Base-by-base conservation (phyloP, 2,113 vertebrate species). In the Dolichotis patagonum region DNA sequence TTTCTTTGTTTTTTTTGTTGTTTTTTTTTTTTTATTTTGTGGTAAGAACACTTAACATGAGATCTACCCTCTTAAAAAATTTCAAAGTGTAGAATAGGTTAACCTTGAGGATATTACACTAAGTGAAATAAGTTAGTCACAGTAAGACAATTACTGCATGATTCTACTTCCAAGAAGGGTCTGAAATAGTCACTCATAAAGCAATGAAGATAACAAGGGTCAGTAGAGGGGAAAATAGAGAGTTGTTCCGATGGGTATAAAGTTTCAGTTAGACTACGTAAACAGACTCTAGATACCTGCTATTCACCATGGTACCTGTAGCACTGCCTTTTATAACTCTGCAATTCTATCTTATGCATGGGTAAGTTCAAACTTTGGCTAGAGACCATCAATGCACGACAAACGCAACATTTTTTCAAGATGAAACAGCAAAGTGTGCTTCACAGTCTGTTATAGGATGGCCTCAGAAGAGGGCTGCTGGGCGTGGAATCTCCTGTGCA, bases 371-470 rank as follows among this genome's bases (percentile, higher is more conserved):
- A 60, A 60, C 16, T 83, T 93, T 54, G 86, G 14, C 67, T 49
- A 62, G 30, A 84, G 41, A 86, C 35, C 26, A 17, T 93, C 43
- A 58, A 32, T 60, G 92, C 26, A n/a, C 41, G 78, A 58, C 38
- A 13, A 28, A 77, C 46, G 46, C 90, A 26, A 87, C 43, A 63
- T 10, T 77, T 19, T 97, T 96, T 96, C 69, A 60, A 82, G 88
- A 73, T 60, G 71, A 62, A 88, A 67, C 43, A 13, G 49, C 69
- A 90, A n/a, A 13, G 38, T 56, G 26, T 63, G 26, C 41, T 32
- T 52, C 28, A 35, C 10, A 1, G 19, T 35, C 10, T 32, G 85
- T 28, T 26, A 63, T 49, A 2, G 30, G 43, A n/a, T n/a, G 12
- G 30, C 54, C 20, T 35, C 28, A 4, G 24, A 43, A 71, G 73